Evolutionary conservation across 2,113 vertebrate genomes (phyloP).

Genomic region (Rynchops niger): DNA sequence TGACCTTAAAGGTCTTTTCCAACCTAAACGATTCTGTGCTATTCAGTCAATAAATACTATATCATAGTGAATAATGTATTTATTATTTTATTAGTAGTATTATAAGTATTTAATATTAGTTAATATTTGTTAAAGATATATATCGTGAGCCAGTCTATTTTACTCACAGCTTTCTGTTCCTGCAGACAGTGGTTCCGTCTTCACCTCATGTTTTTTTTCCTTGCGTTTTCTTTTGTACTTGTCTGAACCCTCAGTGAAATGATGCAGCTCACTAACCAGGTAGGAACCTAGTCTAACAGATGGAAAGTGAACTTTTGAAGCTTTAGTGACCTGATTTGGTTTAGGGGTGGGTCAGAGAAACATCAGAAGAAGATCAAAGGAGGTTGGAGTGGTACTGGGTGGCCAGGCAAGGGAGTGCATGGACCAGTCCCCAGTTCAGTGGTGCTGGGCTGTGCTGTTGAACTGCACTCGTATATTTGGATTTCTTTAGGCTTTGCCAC

Average conservation of each 20-base stretch:
- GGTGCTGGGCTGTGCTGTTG: not conserved
- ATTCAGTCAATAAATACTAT: not conserved
- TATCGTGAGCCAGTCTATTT: not conserved
- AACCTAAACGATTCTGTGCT: not conserved
- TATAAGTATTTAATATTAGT: not conserved
- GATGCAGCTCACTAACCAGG: not conserved
- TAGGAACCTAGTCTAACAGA: not conserved
- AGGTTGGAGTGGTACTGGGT: not conserved
- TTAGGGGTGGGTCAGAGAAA: not conserved
- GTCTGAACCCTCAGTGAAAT: not conserved
- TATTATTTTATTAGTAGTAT: not conserved
- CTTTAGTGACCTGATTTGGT: not conserved
- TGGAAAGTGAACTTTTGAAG: not conserved
- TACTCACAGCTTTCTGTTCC: not conserved
- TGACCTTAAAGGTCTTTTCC: not conserved
- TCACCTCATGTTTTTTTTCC: not conserved
- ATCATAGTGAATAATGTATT: not conserved
- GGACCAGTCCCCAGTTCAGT: not conserved
- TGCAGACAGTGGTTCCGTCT: not conserved
- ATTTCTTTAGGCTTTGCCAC: not conserved
- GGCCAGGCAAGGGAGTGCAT: not conserved
- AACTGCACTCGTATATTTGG: not conserved
- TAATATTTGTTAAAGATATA: not conserved
- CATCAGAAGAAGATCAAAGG: not conserved
- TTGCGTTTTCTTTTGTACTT: not conserved